Conservation (phyloP, 2,888 invertebrate species). For the Lithophane leautieri region DNA sequence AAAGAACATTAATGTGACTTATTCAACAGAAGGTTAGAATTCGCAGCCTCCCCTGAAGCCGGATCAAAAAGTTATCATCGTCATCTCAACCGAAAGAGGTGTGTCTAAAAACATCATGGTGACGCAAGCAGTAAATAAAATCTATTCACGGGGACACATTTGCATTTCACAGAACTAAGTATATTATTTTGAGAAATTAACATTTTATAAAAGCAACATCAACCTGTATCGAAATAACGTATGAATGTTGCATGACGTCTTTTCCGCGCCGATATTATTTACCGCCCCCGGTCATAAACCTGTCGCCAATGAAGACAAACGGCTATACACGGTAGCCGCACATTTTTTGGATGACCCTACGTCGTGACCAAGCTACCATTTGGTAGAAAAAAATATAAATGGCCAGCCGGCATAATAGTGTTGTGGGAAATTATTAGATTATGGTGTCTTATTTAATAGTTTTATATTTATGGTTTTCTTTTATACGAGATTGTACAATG, state of each 20-base stretch:
- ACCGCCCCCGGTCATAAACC: slow-evolving; percentile 87
- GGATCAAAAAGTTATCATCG: background rate
- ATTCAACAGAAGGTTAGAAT: background rate
- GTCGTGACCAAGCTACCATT: slow-evolving; percentile 53
- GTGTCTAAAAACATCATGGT: background rate
- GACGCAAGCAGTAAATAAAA: background rate
- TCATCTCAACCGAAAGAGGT: background rate
- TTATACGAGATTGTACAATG: background rate
- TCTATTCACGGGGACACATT: background rate
- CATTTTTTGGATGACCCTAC: slow-evolving; percentile 86
- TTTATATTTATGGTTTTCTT: slow-evolving; percentile 4
- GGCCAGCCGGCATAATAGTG: slow-evolving; percentile 35
- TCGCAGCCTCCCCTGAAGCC: background rate
- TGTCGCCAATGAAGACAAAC: slow-evolving; percentile 88
- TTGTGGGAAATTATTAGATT: slow-evolving; percentile 32
- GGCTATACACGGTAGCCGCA: slow-evolving; percentile 78
- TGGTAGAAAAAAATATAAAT: slow-evolving; percentile 48
- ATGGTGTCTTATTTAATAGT: background rate
- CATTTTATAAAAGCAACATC: slow-evolving; percentile 39
- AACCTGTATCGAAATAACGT: slow-evolving; percentile 75
- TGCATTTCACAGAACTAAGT: background rate
- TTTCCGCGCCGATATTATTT: slow-evolving; percentile 87
- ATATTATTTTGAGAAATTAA: background rate
- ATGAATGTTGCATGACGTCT: slow-evolving; percentile 89
- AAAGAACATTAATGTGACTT: background rate